Evolutionary conservation across 2,113 vertebrate species (phyloP).

Genomic region (Lophotis ruficrista): DNA sequence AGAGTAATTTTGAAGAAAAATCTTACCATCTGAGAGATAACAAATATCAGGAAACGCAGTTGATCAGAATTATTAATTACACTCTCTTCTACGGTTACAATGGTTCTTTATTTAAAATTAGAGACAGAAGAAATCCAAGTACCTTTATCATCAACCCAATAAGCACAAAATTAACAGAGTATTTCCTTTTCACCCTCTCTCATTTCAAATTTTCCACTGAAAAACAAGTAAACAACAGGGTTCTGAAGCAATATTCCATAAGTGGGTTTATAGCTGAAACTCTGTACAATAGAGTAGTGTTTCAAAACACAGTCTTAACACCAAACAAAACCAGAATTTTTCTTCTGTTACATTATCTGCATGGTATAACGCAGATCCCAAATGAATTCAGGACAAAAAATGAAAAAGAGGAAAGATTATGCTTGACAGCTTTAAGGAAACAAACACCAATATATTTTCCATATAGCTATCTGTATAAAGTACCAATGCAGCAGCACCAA

Average conservation of each 20-base stretch:
- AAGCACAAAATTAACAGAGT: background rate
- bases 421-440: background rate
- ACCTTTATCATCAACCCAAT: background rate
- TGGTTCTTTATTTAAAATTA: background rate
- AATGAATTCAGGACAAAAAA: background rate
- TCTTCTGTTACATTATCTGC: background rate
- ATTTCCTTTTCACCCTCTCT: background rate
- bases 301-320: background rate
- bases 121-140: background rate
- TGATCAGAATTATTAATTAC: background rate
- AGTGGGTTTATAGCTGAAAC: background rate
- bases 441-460: background rate
- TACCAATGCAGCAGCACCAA: background rate
- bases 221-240: background rate
- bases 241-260: background rate
- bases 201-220: background rate
- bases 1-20: background rate
- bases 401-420: background rate
- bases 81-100: background rate
- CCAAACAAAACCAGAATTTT: background rate
- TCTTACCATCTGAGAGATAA: background rate
- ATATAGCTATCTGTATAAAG: background rate
- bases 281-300: background rate
- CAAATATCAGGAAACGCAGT: background rate
- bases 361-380: background rate